Evolutionary conservation across 35 echinoderm and acorn worm genomes (phyloP).

Genomic region (Acanthaster planci): DNA sequence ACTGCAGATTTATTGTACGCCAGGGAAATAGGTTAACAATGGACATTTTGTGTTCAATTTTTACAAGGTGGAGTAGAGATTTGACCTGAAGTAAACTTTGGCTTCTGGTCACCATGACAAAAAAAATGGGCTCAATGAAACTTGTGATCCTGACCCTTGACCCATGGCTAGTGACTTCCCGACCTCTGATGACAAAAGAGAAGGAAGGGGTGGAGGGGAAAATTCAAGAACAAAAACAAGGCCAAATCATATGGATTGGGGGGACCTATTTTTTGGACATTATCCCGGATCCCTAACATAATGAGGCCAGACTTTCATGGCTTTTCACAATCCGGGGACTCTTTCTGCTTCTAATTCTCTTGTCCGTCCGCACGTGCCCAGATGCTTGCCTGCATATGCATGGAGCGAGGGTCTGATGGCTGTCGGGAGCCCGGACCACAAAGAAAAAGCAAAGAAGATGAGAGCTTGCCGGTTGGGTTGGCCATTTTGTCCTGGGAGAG

Average conservation of each 20-base stretch:
- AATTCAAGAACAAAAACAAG: not conserved
- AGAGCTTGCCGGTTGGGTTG: not conserved
- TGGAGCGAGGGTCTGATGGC: not conserved
- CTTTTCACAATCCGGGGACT: not conserved
- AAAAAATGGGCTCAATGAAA: too few species aligned
- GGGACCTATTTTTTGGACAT: not conserved
- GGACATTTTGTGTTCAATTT: too few species aligned
- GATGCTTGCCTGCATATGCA: not conserved
- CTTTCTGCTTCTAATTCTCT: not conserved
- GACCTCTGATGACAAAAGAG: not conserved
- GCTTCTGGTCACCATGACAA: too few species aligned
- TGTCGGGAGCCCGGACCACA: not conserved
- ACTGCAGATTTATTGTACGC: too few species aligned
- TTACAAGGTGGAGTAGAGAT: too few species aligned
- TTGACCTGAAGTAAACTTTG: too few species aligned
- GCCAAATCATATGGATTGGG: not conserved
- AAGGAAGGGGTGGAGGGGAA: not conserved
- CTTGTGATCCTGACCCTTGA: too few species aligned
- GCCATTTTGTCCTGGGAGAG: not conserved
- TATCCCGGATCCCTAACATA: slow-evolving; percentile 10
- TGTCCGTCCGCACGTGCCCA: slow-evolving; percentile 26
- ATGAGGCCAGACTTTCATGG: not conserved
- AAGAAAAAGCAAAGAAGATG: not conserved
- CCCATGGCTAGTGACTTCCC: too few species aligned
- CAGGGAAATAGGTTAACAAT: too few species aligned